Evolutionary conservation across 2,888 invertebrate genomes (phyloP), one percentile per base, ranked within the genome.

Genomic region (Meta bourneti): DNA sequence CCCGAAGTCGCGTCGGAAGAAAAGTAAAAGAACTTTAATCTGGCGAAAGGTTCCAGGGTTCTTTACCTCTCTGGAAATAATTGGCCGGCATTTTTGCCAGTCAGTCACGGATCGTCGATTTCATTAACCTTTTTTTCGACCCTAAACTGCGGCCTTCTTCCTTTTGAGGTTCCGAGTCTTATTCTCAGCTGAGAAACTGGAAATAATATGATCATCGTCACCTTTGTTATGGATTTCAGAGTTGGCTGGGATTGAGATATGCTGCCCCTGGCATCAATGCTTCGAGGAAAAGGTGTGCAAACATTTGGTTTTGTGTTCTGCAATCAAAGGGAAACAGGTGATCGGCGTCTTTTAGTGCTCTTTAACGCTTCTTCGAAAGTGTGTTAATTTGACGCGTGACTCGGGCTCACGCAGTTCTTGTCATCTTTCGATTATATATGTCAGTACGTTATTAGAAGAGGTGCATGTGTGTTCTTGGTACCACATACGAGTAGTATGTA

Each of bases 81-180:
- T 87, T 87, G 87, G 79, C 54, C 77, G 48, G 61, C 54, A 70
- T 16, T 70, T 78, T 70, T 87, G 52, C 49, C 70, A 69, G 78
- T 87, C 72, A n/a, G 82, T 89, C 89, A 89, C 89, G 89, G 82
- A 49, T 82, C 82, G 89, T 16, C 69, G 52, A 20, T 89, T 89
- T 89, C 89, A 89, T 89, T 89, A 89, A 89, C 81, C 69, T 89
- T 89, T 81, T 80, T 82, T n/a, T 19, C 49, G 77, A 69, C 77
- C 70, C 70, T 61, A 69, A 52, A 34, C 69, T 9, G 13, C 16
- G 49, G 16, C 69, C 51, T 19, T 72, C 71, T 61, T 78, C 52
- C 11, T 77, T 69, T 49, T 20, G 34, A 72, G 69, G 19, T 78
- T 78, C 54, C 72, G 34, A n/a, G 54, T 61, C 52, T 61, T 19